These are phyloP conservation scores for Diaphora mendica DNA, from an alignment of 2,888 invertebrate species.

Conservation along the genomic window DNA sequence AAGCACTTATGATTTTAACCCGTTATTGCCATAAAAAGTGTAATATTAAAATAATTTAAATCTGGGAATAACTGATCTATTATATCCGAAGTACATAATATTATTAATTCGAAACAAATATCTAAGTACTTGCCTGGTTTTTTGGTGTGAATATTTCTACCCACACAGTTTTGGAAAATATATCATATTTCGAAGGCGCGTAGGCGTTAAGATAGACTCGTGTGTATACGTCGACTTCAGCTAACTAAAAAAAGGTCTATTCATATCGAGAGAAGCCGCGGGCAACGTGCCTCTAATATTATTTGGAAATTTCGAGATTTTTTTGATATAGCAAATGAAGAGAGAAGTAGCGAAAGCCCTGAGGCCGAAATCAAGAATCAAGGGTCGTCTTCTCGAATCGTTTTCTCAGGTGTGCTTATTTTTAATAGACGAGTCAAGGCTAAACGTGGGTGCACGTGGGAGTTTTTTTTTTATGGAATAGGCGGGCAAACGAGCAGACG, in stretches of 20 bases:
- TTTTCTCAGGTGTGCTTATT: background rate
- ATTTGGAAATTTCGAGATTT: background rate
- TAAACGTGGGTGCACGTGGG: background rate
- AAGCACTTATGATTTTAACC: too few relatives aligned
- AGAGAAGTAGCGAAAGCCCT: background rate
- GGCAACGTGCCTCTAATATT: slow-evolving; percentile 4
- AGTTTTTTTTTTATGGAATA: too few relatives aligned
- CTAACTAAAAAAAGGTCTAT: background rate
- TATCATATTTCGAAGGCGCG: background rate
- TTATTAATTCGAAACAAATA: too few relatives aligned
- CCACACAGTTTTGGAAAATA: background rate
- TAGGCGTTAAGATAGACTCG: background rate
- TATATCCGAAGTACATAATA: background rate
- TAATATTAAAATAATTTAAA: background rate
- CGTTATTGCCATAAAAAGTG: too few relatives aligned
- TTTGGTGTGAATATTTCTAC: background rate
- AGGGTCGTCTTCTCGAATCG: too few relatives aligned
- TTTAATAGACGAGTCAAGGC: slow-evolving; percentile 15
- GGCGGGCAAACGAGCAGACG: too few relatives aligned
- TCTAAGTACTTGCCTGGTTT: background rate
- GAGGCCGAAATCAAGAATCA: background rate
- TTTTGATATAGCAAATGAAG: background rate
- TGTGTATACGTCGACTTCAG: background rate
- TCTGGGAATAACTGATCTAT: background rate
- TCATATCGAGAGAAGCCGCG: background rate